Conservation (phyloP, 2,113 vertebrate genomes). For the Rallus limicola region DNA sequence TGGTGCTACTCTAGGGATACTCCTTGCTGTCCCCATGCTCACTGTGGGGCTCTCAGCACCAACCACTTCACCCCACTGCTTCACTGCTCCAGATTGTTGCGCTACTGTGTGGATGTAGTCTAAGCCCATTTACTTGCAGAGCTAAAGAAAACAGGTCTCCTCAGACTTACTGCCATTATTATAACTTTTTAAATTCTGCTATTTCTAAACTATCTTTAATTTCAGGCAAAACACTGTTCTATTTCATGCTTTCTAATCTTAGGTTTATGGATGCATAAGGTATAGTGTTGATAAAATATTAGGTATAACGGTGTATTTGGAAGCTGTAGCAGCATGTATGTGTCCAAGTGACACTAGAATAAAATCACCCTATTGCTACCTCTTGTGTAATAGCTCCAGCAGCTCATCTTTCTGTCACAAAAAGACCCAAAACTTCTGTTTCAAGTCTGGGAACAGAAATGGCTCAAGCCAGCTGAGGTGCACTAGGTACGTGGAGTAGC, state of each 20-base stretch:
- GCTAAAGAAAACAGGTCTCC: not conserved
- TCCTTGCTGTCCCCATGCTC: rapidly evolving
- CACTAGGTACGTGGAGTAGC: not conserved
- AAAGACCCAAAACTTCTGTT: not conserved
- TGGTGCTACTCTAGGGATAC: not conserved
- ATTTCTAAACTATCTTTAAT: not conserved
- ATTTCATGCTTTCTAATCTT: not conserved
- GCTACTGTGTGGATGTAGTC: not conserved
- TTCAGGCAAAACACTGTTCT: not conserved
- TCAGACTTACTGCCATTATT: not conserved
- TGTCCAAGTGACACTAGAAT: not conserved
- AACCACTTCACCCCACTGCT: not conserved
- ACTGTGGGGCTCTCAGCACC: not conserved
- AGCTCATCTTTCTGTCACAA: not conserved
- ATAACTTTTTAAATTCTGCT: not conserved
- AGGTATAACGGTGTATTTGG: not conserved
- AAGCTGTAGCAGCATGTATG: not conserved
- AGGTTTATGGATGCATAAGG: not conserved
- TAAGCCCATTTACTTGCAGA: not conserved
- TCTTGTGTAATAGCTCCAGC: not conserved
- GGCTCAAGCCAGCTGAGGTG: not conserved
- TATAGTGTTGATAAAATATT: not conserved
- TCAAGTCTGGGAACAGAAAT: not conserved
- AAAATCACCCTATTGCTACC: not conserved
- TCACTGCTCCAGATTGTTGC: not conserved